Conservation (phyloP, 2,888 invertebrate species). For the Andrena haemorrhoa region DNA sequence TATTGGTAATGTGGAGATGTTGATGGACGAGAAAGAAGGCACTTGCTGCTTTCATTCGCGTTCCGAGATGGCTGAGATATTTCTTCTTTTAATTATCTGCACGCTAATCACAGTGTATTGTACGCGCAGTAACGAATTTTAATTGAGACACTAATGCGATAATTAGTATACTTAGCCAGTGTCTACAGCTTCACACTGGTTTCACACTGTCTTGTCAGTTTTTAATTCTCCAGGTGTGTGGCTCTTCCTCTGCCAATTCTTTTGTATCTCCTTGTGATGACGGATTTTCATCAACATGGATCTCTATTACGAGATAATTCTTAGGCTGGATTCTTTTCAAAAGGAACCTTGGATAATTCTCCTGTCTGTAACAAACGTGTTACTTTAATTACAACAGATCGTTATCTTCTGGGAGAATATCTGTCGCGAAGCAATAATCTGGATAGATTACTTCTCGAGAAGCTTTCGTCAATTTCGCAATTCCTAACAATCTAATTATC, state of each 20-base stretch:
- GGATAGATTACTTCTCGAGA: background rate
- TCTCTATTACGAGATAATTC: background rate
- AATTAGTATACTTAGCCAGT: conserved; percentile 11
- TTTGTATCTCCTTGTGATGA: background rate
- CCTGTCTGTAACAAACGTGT: background rate
- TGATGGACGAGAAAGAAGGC: conserved; percentile 17
- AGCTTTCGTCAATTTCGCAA: background rate
- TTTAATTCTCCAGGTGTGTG: background rate
- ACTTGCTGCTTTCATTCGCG: background rate
- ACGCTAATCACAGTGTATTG: conserved; percentile 39
- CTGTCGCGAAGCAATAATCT: background rate
- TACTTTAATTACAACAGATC: background rate
- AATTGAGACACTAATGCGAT: conserved; percentile 16
- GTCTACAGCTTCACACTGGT: background rate
- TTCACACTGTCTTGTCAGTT: background rate
- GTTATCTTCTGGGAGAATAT: no score
- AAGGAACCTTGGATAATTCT: background rate
- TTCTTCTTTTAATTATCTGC: conserved; percentile 57
- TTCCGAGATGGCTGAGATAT: conserved; percentile 14
- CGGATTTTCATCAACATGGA: background rate
- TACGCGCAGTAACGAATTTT: conserved; percentile 14
- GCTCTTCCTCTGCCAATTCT: conserved; percentile 11
- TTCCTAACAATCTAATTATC: background rate
- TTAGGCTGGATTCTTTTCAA: background rate
- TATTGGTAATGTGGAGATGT: background rate